Evolutionary conservation across 2,888 invertebrate species (phyloP).

Genomic region (Macaria notata): DNA sequence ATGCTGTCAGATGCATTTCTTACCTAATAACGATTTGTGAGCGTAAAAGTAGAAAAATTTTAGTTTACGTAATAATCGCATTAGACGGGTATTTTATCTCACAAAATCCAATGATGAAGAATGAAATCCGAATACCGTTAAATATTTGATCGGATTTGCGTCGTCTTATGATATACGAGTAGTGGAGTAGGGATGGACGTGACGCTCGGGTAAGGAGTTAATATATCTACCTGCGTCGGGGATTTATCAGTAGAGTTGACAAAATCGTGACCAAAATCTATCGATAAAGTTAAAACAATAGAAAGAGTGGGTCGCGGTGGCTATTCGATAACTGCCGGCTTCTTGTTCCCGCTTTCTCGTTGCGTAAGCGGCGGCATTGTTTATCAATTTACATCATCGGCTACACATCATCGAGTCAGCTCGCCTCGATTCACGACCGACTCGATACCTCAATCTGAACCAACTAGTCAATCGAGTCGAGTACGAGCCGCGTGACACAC

Average conservation of each 20-base stretch:
- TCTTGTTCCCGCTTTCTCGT: slow-evolving; percentile 65
- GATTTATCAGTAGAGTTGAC: slow-evolving; percentile 28
- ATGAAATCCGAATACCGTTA: slow-evolving; percentile 67
- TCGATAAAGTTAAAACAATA: slow-evolving; percentile 27
- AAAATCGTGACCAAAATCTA: slow-evolving; percentile 16
- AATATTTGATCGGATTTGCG: slow-evolving; percentile 77
- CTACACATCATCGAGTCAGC: slow-evolving; percentile 38
- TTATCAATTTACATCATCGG: slow-evolving; percentile 62
- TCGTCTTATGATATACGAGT: slow-evolving; percentile 66
- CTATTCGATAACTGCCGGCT: slow-evolving; percentile 49
- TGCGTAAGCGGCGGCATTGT: slow-evolving; percentile 57
- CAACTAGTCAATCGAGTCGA: slow-evolving; percentile 27
- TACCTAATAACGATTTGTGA: slow-evolving; percentile 38
- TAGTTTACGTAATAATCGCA: slow-evolving; percentile 61
- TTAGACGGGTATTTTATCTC: slow-evolving; percentile 59
- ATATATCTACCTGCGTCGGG: slow-evolving; percentile 35
- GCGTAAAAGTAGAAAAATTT: slow-evolving; percentile 44
- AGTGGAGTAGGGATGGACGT: slow-evolving; percentile 44
- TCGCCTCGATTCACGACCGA: slow-evolving; percentile 36
- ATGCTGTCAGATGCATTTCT: slow-evolving; percentile 40
- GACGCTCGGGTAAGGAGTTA: slow-evolving; percentile 36
- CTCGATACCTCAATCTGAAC: slow-evolving; percentile 27
- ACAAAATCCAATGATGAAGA: slow-evolving; percentile 51
- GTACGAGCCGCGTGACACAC: slow-evolving; percentile 23
- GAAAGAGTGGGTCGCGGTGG: slow-evolving; percentile 43